Conservation (phyloP, 2,797 vertebrate species). For the Fistularia tabacaria region DNA sequence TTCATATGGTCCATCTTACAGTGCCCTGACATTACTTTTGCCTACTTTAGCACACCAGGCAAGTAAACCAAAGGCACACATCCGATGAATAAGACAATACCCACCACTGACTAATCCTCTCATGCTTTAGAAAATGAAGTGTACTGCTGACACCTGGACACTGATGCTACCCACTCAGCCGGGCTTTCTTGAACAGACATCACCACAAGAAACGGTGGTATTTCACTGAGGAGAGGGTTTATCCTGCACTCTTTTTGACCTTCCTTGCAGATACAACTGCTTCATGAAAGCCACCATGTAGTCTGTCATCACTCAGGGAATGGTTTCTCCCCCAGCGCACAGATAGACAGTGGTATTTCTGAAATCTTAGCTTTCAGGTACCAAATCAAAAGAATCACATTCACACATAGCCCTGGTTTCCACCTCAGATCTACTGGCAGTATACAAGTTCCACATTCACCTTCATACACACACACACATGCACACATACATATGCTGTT, state of each 20-base stretch:
- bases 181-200: constrained; percentile 34
- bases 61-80: constrained; percentile 52
- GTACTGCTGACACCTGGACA: constrained; percentile 45
- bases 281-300: too few species aligned
- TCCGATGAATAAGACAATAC: constrained; percentile 53
- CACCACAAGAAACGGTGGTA: neutral
- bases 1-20: constrained; percentile 5
- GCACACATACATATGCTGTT: too few species aligned
- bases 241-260: too few species aligned
- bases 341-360: too few species aligned
- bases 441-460: too few species aligned
- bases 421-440: neutral
- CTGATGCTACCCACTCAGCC: constrained; percentile 40
- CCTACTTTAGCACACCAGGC: constrained; percentile 17
- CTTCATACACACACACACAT: neutral
- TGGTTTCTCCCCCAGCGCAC: too few species aligned
- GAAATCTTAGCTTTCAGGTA: neutral
- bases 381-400: neutral
- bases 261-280: too few species aligned
- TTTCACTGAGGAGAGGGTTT: too few species aligned
- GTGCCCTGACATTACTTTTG: constrained; percentile 18
- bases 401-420: neutral
- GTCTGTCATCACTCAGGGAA: too few species aligned
- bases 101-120: constrained; percentile 59
- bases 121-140: constrained; percentile 42